Evolutionary conservation across 2,113 vertebrate species (phyloP).

Genomic region (Montifringilla adamsi): DNA sequence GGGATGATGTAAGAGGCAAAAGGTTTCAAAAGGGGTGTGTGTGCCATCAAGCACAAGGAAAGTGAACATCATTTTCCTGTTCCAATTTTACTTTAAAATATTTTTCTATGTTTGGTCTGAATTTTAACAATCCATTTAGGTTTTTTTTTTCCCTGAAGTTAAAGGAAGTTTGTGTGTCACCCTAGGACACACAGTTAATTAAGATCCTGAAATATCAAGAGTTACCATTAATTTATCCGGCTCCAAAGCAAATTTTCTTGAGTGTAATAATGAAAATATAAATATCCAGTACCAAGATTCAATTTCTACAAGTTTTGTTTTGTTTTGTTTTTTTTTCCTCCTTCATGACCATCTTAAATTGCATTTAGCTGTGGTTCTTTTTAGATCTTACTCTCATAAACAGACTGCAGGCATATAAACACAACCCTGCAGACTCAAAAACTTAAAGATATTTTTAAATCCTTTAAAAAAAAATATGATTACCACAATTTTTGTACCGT

Average conservation of each 20-base stretch:
- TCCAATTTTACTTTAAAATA: neutral
- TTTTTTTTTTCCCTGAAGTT: neutral
- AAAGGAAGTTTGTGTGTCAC: neutral
- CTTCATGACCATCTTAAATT: neutral
- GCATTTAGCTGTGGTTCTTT: neutral
- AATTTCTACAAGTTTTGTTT: neutral
- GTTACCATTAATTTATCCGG: neutral
- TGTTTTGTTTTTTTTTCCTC: no score
- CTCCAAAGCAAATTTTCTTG: neutral
- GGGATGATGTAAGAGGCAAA: neutral
- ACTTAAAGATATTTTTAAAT: neutral
- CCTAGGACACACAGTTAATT: neutral
- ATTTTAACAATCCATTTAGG: neutral
- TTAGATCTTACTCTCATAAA: neutral
- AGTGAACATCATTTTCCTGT: neutral
- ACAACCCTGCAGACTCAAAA: rapidly evolving
- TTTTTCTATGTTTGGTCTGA: neutral
- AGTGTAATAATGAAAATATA: neutral
- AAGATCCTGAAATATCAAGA: neutral
- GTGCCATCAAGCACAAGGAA: neutral
- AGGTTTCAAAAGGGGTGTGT: neutral
- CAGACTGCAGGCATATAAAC: neutral
- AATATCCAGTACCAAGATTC: neutral
- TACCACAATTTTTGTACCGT: no score
- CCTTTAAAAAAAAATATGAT: neutral